A percentile compares a stretch with the other conserved stretches of the same genome.
These are phyloP conservation scores for Odontocerum albicorne DNA, from an alignment of 2,888 invertebrate genomes.

Conservation along the genomic window DNA sequence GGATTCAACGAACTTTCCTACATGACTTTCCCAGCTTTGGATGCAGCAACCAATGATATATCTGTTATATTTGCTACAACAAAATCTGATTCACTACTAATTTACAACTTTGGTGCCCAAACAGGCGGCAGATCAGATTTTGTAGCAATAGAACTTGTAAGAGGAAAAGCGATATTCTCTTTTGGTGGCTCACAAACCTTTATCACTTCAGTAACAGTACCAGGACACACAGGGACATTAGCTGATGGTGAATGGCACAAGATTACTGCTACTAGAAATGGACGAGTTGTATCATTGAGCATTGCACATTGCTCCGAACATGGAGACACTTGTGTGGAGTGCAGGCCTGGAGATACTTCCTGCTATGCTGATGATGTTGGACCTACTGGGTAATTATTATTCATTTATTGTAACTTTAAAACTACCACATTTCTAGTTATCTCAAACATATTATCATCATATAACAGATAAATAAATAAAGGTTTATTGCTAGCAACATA, in stretches of 20 bases:
- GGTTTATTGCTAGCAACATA: too few relatives aligned
- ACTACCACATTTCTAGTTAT: too few relatives aligned
- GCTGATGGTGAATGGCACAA: slow-evolving; percentile 91
- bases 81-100: slow-evolving; percentile 80
- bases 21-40: slow-evolving; percentile 84
- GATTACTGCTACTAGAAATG: slow-evolving; percentile 87
- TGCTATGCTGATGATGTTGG: slow-evolving; percentile 88
- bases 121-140: slow-evolving; percentile 90
- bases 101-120: slow-evolving; percentile 89
- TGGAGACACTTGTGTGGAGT: slow-evolving; percentile 85
- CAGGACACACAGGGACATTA: slow-evolving; percentile 64
- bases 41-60: slow-evolving; percentile 88
- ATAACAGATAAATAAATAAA: too few relatives aligned
- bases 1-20: slow-evolving; percentile 89
- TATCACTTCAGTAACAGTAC: slow-evolving; percentile 77
- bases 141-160: slow-evolving; percentile 85
- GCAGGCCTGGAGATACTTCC: slow-evolving; percentile 76
- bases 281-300: slow-evolving; percentile 82
- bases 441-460: too few relatives aligned
- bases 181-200: slow-evolving; percentile 89
- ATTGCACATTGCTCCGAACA: slow-evolving; percentile 81
- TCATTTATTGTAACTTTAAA: too few relatives aligned
- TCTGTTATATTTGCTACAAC: slow-evolving; percentile 89
- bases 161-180: slow-evolving; percentile 84
- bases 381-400: slow-evolving; percentile 79